A percentile compares a stretch with the other conserved stretches of the same genome.
Conservation (phyloP, 2,888 invertebrate species). For the Lasius platythorax region DNA sequence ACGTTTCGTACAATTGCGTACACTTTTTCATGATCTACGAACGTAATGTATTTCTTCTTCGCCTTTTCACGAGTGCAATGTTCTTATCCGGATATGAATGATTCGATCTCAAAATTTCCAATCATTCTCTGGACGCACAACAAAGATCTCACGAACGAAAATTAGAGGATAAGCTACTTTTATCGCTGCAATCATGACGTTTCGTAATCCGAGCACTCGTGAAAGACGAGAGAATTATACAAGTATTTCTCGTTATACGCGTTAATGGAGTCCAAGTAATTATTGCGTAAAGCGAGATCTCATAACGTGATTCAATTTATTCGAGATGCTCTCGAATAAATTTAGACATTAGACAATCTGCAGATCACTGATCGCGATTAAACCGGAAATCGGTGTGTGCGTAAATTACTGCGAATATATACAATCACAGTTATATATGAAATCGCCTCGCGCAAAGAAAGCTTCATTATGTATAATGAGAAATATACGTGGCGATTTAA, state of each 20-base stretch:
- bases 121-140: not conserved
- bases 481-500: slow-evolving; percentile 4
- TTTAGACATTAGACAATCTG: not conserved
- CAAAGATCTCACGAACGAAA: not conserved
- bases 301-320: not conserved
- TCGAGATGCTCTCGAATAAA: not conserved
- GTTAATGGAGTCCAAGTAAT: not conserved
- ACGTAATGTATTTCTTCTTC: not conserved
- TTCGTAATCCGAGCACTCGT: slow-evolving; percentile 11
- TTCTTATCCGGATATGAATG: not conserved
- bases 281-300: slow-evolving; percentile 1
- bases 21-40: slow-evolving; percentile 1
- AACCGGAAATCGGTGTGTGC: not conserved
- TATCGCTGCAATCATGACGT: not conserved
- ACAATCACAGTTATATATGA: slow-evolving; percentile 21
- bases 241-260: slow-evolving; percentile 24
- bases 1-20: not conserved
- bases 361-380: not conserved
- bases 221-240: slow-evolving; percentile 4
- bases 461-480: slow-evolving; percentile 28
- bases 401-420: slow-evolving; percentile 27
- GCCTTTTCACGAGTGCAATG: not conserved
- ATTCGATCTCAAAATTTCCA: not conserved
- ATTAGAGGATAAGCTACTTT: slow-evolving; percentile 17
- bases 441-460: not conserved